phyloP scores from a whole-genome alignment of 2,888 invertebrate species.

The Pilophorus perplexus region DNA sequence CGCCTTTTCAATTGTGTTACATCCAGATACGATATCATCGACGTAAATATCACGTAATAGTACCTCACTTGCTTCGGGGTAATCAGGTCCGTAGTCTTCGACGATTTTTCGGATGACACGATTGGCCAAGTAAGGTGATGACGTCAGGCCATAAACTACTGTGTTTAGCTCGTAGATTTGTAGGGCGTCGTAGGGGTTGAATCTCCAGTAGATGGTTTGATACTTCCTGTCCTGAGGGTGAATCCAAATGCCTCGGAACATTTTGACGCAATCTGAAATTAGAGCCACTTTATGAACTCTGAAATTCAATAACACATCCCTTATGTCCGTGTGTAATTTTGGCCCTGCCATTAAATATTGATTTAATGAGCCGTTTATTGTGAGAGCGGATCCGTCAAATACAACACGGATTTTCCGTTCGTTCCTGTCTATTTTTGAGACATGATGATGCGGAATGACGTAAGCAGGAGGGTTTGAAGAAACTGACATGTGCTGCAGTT shows the following conservation, averaged over 20 bases:
- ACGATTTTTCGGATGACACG: conserved; percentile 47
- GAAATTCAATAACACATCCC: not conserved
- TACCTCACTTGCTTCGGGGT: not conserved
- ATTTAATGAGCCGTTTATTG: not conserved
- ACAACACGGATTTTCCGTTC: conserved; percentile 3
- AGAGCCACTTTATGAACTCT: not conserved
- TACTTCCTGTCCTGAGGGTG: conserved; percentile 40
- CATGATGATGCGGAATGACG: not conserved
- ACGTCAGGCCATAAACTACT: conserved; percentile 48
- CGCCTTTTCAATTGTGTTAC: conserved; percentile 41
- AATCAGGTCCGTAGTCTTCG: conserved; percentile 32
- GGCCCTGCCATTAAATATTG: not conserved
- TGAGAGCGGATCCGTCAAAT: not conserved
- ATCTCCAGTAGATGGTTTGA: conserved; percentile 49
- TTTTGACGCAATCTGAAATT: not conserved
- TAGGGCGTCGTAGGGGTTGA: conserved; percentile 38
- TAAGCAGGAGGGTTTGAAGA: not conserved
- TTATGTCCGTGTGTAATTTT: not conserved
- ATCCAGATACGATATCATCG: conserved; percentile 6
- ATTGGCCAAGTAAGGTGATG: conserved; percentile 47
- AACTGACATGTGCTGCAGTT: not conserved
- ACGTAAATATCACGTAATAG: conserved; percentile 1
- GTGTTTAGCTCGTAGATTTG: conserved; percentile 45
- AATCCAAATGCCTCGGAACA: not conserved
- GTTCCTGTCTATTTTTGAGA: not conserved